Evolutionary conservation across 2,888 invertebrate species (phyloP), one percentile per base, ranked within the genome.

Genomic region (Ferdinandea cuprea): DNA sequence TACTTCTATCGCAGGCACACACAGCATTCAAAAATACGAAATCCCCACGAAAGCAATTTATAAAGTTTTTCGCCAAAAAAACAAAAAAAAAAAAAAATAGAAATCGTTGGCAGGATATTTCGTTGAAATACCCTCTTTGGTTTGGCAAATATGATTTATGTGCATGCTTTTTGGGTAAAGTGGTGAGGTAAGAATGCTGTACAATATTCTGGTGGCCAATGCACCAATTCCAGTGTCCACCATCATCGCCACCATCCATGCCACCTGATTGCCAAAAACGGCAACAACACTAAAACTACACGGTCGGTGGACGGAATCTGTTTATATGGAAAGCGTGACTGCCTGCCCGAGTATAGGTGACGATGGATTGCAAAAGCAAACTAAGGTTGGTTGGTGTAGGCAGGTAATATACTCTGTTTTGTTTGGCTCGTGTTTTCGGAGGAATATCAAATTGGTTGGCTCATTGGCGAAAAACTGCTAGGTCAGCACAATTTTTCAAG

Each of bases 91-190:
- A n/a, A n/a, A n/a, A n/a, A n/a, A n/a, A n/a, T n/a, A n/a, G n/a
- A n/a, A 88, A 89, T 87, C 87, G 88, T 88, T 88, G 88, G 89
- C 89, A 89, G 88, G 87, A 89, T 89, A 89, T 89, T 89, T 89
- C 87, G 88, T 88, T 87, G 87, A 88, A 89, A 89, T 87, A 87
- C 86, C 86, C 87, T 85, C 85, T 79, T 76, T 71, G 69, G 71
- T 61, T 71, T 69, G 56, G 40, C 46, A 71, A 63, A 73, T 40
- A 77, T 77, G 77, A 77, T 71, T 77, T 71, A 69, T 69, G 32
- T 56, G 46, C 46, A 63, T 69, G 69, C 40, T 63, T 63, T 63
- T 69, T 11, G 37, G 48, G 46, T 37, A 54, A 54, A 73, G 68
- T 44, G 59, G 59, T 46, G 19, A 46, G 40, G 44, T 50, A 21